These are phyloP conservation scores for Martes martes DNA, from an alignment of 2,113 vertebrate genomes.

Conservation along the genomic window DNA sequence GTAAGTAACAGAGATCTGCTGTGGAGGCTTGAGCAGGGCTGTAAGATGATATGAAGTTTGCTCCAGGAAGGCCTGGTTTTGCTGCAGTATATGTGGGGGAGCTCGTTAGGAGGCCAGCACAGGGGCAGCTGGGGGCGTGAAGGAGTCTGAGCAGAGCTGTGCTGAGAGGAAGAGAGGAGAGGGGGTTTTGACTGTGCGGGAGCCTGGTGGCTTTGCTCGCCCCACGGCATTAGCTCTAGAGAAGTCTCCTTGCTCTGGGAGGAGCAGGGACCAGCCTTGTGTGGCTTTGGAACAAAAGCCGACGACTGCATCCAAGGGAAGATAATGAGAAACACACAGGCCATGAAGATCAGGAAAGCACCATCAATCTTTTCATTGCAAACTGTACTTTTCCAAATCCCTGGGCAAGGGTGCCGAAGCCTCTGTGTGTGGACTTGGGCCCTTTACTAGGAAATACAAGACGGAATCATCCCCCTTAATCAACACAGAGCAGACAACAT, in stretches of 20 bases:
- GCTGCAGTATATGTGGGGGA: too few species aligned
- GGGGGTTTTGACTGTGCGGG: background rate
- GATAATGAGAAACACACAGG: conserved; percentile 32
- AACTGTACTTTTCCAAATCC: conserved; percentile 30
- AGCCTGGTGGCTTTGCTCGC: background rate
- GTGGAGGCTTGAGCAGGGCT: background rate
- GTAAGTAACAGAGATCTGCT: background rate
- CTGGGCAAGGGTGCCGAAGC: background rate
- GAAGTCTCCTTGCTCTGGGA: background rate
- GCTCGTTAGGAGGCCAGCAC: background rate
- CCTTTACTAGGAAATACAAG: background rate
- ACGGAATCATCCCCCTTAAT: conserved; percentile 9
- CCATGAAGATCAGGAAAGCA: background rate
- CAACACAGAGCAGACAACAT: background rate
- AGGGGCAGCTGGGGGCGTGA: background rate
- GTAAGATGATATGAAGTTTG: background rate
- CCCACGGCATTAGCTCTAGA: background rate
- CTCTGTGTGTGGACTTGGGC: background rate
- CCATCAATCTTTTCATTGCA: conserved; percentile 25
- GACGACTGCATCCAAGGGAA: background rate
- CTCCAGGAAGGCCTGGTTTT: background rate
- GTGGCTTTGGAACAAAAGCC: background rate
- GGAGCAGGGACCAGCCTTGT: background rate
- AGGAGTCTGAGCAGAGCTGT: background rate
- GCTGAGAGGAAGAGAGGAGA: background rate